phyloP scores from a whole-genome alignment of 2,888 invertebrate genomes.

The Agapostemon virescens region DNA sequence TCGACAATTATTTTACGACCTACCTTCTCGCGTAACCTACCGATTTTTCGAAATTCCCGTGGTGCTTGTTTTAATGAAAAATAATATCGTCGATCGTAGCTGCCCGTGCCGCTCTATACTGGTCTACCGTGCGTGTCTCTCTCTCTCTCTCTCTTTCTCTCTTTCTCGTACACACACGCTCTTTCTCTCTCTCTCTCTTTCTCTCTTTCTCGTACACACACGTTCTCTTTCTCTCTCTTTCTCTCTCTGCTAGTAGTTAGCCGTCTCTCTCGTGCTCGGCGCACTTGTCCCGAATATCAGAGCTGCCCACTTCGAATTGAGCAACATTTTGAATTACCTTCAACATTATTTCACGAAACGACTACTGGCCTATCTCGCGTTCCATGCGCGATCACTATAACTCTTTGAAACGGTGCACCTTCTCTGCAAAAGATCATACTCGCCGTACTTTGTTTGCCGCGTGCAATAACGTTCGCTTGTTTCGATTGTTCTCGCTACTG shows the following conservation, averaged over 20 bases:
- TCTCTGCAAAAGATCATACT: neutral
- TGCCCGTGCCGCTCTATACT: conserved; percentile 59
- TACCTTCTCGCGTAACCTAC: conserved; percentile 35
- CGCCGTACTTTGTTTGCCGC: neutral
- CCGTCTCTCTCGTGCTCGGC: conserved; percentile 55
- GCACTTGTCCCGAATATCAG: conserved; percentile 57
- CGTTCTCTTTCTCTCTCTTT: conserved; percentile 40
- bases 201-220: conserved; percentile 26
- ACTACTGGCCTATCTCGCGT: neutral
- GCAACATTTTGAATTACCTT: conserved; percentile 43
- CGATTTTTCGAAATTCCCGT: conserved; percentile 54
- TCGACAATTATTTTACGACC: conserved; percentile 24
- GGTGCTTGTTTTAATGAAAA: conserved; percentile 56
- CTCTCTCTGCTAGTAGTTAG: neutral
- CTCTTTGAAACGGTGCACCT: neutral
- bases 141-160: conserved; percentile 35
- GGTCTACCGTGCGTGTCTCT: conserved; percentile 46
- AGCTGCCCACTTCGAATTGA: conserved; percentile 46
- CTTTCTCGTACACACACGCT: conserved; percentile 30
- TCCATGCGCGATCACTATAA: neutral
- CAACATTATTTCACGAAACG: conserved; percentile 12
- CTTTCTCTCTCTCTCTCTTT: conserved; percentile 31
- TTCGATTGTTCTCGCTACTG: conserved; percentile 10
- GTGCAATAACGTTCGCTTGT: neutral
- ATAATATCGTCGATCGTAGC: conserved; percentile 62